Base-by-base conservation (phyloP, 2,797 vertebrate genomes). In the Lepilemur septentrionalis region DNA sequence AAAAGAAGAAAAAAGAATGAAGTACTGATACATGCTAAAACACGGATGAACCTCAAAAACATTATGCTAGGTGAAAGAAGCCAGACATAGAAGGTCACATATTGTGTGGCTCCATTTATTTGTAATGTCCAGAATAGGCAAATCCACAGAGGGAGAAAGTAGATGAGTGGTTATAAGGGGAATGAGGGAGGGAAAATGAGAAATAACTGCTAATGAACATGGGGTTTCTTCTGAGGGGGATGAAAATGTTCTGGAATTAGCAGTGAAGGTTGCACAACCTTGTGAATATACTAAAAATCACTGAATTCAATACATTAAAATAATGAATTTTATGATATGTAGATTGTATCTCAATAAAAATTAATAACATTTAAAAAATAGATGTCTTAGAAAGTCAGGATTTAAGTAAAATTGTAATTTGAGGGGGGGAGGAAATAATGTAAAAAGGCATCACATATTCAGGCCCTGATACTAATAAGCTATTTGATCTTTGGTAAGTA, bases 291-390 rank as follows among this genome's bases (percentile, higher is more conserved):
- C 5, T 67, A 91, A 79, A 88, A 91, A 72, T 5, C 50, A 73
- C 32, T 52, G 35, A 96, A 59, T 12, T 83, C 22, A 41, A 78
- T 78, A 69, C 9, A 48, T 65, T 10, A 61, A 83, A 93, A 75
- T 2, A 18, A 41, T 50, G 0, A 69, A 76, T 61, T 78, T 80
- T 61, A 93, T 91, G 38, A 67, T 61, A 75, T 73, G 6, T 35
- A 93, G 95, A 80, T 85, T 91, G 72, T 41, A 91, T 73, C 30
- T 88, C n/a, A 80, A 75, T 84, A 85, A 55, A 87, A 95, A 89
- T 35, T 69, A 86, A 69, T 73, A 52, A 28, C 22, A 81, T 28
- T n/a, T 11, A 87, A 87, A 87, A 95, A 89, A 46, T 12, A 79
- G 2, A 73, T 88, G 32, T 52, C 65, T 79, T 52, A 76, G 43